phyloP scores from a whole-genome alignment of 2,113 vertebrate species.

The Phyllostomus discolor region DNA sequence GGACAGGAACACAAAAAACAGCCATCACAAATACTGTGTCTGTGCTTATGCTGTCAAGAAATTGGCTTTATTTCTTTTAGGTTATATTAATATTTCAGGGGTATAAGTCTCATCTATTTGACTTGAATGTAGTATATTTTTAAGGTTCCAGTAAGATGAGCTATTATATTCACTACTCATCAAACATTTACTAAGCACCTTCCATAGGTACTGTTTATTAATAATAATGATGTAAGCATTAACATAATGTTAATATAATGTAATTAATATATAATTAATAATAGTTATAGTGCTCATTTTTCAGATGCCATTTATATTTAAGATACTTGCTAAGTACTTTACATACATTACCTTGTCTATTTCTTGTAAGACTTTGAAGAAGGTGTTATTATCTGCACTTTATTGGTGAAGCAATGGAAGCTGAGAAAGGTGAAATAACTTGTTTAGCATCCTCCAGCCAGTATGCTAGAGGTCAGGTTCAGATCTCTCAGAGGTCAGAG shows the following conservation, averaged over 20 bases:
- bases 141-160: background rate
- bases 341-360: background rate
- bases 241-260: background rate
- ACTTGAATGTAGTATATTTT: background rate
- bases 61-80: background rate
- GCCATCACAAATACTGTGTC: background rate
- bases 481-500: background rate
- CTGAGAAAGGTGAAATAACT: background rate
- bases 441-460: background rate
- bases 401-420: background rate
- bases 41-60: background rate
- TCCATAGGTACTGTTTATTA: background rate
- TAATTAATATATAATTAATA: background rate
- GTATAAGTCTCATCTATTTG: background rate
- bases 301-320: background rate
- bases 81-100: background rate
- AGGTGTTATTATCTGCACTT: background rate
- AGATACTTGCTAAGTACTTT: background rate
- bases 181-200: background rate
- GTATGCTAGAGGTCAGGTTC: background rate
- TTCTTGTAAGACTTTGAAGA: background rate
- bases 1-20: background rate
- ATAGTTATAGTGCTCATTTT: background rate
- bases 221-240: background rate
- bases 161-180: background rate